Evolutionary conservation across 2,888 invertebrate genomes (phyloP).

Genomic region (Hipparchia sbordonii): DNA sequence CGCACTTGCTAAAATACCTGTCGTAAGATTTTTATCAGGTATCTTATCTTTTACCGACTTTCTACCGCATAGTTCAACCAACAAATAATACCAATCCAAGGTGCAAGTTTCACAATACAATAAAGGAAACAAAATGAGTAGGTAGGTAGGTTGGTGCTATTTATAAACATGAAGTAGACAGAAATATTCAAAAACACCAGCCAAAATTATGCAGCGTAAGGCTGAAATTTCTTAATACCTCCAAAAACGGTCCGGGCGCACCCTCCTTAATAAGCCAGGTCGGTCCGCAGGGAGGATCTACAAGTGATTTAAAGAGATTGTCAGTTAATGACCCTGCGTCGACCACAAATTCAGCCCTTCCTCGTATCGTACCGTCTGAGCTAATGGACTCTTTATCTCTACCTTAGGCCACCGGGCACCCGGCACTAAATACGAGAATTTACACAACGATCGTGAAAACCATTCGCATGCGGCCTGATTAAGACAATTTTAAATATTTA

Average conservation of each 20-base stretch:
- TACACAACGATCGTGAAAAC: constrained; percentile 33
- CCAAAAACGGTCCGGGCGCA: constrained; percentile 51
- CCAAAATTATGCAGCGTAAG: constrained; percentile 45
- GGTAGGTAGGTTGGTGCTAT: background rate
- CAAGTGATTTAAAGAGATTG: constrained; percentile 80
- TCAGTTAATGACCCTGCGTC: constrained; percentile 72
- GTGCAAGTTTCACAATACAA: background rate
- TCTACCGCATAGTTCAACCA: too few relatives aligned
- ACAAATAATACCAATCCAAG: too few relatives aligned
- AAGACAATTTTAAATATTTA: constrained; percentile 32
- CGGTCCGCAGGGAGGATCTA: constrained; percentile 65
- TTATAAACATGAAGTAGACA: constrained; percentile 27
- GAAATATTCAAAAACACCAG: constrained; percentile 29
- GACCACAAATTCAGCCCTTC: constrained; percentile 74
- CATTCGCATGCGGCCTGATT: constrained; percentile 27
- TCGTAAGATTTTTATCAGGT: too few relatives aligned
- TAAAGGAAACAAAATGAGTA: background rate
- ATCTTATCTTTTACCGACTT: too few relatives aligned
- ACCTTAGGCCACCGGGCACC: constrained; percentile 45
- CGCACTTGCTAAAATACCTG: too few relatives aligned
- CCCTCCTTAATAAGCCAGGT: constrained; percentile 70
- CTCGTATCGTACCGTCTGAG: constrained; percentile 51
- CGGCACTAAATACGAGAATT: constrained; percentile 44
- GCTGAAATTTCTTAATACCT: constrained; percentile 71
- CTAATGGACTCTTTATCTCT: constrained; percentile 54